phyloP scores from a whole-genome alignment of 2,113 vertebrate genomes.

The Otus sunia region DNA sequence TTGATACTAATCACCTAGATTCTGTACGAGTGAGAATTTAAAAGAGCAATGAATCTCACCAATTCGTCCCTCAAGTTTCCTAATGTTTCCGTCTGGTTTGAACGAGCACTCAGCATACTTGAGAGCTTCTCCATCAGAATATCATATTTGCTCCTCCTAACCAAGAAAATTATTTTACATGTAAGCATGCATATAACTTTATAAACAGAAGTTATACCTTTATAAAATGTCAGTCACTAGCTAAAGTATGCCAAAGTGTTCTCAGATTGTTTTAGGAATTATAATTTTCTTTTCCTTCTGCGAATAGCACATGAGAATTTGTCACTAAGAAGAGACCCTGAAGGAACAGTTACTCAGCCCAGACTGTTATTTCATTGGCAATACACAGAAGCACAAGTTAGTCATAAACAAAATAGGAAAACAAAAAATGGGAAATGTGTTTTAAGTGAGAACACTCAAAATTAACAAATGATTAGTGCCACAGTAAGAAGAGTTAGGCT shows the following conservation, averaged over 20 bases:
- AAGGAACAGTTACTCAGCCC: background rate
- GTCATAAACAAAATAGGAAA: background rate
- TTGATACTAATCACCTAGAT: background rate
- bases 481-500: background rate
- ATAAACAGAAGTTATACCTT: background rate
- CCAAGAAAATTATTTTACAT: background rate
- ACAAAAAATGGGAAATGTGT: background rate
- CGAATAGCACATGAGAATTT: background rate
- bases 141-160: constrained; percentile 91
- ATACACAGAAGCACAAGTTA: background rate
- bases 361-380: background rate
- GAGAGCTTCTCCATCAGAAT: constrained; percentile 90
- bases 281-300: background rate
- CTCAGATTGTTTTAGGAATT: background rate
- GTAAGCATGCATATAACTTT: background rate
- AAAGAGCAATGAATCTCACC: constrained; percentile 72
- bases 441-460: background rate
- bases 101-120: constrained; percentile 75
- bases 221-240: background rate
- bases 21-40: background rate
- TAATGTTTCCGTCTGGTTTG: constrained; percentile 77
- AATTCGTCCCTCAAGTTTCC: constrained; percentile 80
- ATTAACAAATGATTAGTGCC: background rate
- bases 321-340: background rate
- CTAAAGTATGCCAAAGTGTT: background rate